phyloP scores from a whole-genome alignment of 2,797 vertebrate species.

The Pempheris klunzingeri region DNA sequence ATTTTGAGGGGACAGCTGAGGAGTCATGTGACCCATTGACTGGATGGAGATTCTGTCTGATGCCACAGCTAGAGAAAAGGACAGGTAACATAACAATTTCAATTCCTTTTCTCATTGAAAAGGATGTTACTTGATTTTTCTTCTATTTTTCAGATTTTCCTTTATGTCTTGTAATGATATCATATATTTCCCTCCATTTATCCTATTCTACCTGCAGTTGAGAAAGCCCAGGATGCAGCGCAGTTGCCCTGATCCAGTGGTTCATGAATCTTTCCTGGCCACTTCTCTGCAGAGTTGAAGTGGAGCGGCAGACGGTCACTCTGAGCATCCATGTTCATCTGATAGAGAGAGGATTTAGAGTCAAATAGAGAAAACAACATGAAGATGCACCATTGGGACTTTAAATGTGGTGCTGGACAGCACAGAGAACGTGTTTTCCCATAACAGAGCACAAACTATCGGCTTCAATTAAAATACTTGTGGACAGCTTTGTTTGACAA shows the following conservation, averaged over 20 bases:
- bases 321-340: conserved; percentile 91
- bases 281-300: conserved; percentile 92
- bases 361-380: conserved; percentile 2
- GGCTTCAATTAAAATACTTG: conserved; percentile 39
- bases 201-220: conserved; percentile 89
- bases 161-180: not conserved
- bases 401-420: not conserved
- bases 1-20: conserved; percentile 95
- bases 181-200: not conserved
- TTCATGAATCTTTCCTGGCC: conserved; percentile 95
- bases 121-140: not conserved
- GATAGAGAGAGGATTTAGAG: conserved; percentile 16
- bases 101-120: no score
- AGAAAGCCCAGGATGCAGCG: conserved; percentile 97
- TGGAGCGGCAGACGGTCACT: conserved; percentile 85
- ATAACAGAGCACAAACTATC: conserved; percentile 28
- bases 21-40: conserved; percentile 98
- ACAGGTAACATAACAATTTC: not conserved
- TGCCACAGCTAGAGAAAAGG: conserved; percentile 88
- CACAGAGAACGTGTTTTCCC: conserved; percentile 15
- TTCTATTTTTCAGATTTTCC: not conserved
- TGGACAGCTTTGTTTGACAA: conserved; percentile 17
- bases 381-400: conserved; percentile 1
- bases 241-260: conserved; percentile 98
- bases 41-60: conserved; percentile 98